Evolutionary conservation across 30 jellyfish, hydroid and myxozoan genomes (phyloP), one percentile per base, ranked within the genome.

Genomic region (Sanderia malayensis): DNA sequence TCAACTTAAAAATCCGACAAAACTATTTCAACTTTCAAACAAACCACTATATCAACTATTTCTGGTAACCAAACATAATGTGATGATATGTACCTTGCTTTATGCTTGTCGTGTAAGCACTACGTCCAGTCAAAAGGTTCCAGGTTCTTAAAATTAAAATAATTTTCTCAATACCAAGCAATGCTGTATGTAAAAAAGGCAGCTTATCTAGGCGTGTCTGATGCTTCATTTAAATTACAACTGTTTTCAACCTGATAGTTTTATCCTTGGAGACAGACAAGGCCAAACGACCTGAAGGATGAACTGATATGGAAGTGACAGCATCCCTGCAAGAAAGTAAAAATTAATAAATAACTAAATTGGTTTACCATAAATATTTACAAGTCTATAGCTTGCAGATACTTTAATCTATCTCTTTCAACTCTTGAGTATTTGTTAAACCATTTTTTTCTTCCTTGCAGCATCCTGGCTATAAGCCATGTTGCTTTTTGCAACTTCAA

Each of bases 231-330:
- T n/a, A n/a, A n/a, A n/a, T n/a, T n/a, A n/a, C n/a, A n/a, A n/a
- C n/a, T n/a, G n/a, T n/a, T n/a, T n/a, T n/a, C n/a, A n/a, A 80
- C 96, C 88, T 81, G 67, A 87, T 75, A 2, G 91, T 80, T 70
- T 72, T 87, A 52, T 87, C 96, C 31, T 73, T 80, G 31, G 96
- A 87, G 23, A 87, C 92, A 31, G 96, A 80, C 13, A 87, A 63
- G 0, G 92, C 92, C 65, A 87, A 46, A 22, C 96, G 58, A 26
- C 96, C 96, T 23, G 96, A 26, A 46, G 96, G 96, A 74, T 87
- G 96, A 22, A 87, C 61, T 44, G 96, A 87, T 30, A 87, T 58
- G 10, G 96, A 81, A 21, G 31, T 67, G 11, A 87, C 83, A 23
- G 92, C 78, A 59, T 71, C 95, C 58, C 96, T 87, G 49, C 13